Conservation (phyloP, 2,888 invertebrate species). For the Diadegma fenestrale region DNA sequence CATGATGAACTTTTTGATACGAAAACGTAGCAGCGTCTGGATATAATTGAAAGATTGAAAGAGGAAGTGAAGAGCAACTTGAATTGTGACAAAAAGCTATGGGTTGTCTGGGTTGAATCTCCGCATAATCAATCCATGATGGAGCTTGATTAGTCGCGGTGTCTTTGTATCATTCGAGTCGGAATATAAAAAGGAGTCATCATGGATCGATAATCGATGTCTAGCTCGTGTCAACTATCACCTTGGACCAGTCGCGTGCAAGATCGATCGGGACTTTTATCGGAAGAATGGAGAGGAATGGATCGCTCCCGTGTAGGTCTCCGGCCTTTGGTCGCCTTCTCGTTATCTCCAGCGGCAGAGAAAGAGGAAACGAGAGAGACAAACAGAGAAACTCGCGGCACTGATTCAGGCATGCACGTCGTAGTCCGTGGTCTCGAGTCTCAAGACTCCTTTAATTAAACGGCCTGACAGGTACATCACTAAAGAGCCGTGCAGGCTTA, state of each 20-base stretch:
- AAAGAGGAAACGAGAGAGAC: not conserved
- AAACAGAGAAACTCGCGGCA: not conserved
- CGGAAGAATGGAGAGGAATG: constrained; percentile 12
- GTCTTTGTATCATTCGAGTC: not conserved
- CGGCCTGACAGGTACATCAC: constrained; percentile 82
- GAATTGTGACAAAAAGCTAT: not conserved
- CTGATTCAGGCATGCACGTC: not conserved
- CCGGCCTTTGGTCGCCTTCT: not conserved
- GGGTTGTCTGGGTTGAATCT: not conserved
- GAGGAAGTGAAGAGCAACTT: not conserved
- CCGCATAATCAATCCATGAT: not conserved
- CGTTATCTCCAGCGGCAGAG: constrained; percentile 40
- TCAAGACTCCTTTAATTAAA: constrained; percentile 82
- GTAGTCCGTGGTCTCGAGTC: constrained; percentile 69
- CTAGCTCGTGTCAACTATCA: constrained; percentile 42
- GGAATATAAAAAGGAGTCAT: not conserved
- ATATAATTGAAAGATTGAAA: not conserved
- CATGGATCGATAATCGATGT: constrained; percentile 42
- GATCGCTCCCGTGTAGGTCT: constrained; percentile 40
- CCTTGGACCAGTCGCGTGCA: constrained; percentile 17
- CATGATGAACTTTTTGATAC: not conserved
- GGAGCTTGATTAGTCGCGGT: not conserved
- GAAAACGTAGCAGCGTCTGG: too few relatives aligned
- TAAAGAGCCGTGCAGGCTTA: constrained; percentile 72
- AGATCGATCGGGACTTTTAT: constrained; percentile 32